These are phyloP conservation scores for Mythimna albipuncta DNA, from an alignment of 2,888 invertebrate genomes.

Conservation along the genomic window DNA sequence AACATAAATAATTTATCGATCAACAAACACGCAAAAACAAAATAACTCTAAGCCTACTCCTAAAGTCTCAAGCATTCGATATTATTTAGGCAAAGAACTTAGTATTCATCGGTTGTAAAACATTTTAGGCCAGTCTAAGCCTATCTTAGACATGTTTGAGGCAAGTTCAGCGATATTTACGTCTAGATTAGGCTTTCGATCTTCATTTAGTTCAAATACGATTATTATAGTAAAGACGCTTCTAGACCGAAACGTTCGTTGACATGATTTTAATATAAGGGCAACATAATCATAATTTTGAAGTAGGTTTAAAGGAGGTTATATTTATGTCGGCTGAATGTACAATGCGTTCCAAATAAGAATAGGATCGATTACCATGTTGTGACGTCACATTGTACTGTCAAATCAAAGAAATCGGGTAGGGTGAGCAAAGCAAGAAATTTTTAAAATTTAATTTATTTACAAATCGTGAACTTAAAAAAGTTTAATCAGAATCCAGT, in stretches of 20 bases:
- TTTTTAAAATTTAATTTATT: no score
- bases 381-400: no score
- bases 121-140: constrained; percentile 27
- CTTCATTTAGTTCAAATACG: background rate
- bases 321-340: no score
- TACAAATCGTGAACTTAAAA: no score
- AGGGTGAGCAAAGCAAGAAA: no score
- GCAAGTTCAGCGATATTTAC: constrained; percentile 32
- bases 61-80: background rate
- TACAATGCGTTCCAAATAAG: no score
- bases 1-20: background rate
- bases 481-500: no score
- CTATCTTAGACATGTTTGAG: constrained; percentile 33
- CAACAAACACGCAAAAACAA: background rate
- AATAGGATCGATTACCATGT: no score
- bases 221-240: constrained; percentile 9
- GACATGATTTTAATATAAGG: background rate
- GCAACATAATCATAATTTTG: background rate
- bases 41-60: background rate
- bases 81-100: constrained; percentile 30
- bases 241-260: background rate
- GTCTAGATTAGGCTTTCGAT: constrained; percentile 31
- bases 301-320: no score
- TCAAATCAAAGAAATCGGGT: no score
- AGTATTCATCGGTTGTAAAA: constrained; percentile 17